A percentile compares a stretch with the other conserved stretches of the same genome.
Conservation (phyloP, 2,888 invertebrate genomes). For the Diabrotica balteata region DNA sequence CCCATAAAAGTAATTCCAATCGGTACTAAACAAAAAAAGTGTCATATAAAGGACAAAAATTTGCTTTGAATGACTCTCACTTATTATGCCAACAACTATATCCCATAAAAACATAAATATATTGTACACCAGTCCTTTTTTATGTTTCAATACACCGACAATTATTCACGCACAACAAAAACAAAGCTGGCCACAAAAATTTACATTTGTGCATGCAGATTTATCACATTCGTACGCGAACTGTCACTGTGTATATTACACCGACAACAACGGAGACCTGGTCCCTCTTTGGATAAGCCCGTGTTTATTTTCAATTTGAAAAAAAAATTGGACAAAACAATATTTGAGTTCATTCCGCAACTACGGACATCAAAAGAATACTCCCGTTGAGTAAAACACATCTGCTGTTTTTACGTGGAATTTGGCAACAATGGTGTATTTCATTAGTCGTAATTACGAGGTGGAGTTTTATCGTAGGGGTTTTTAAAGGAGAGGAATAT, state of each 20-base stretch:
- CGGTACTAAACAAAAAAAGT: no score
- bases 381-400: slow-evolving; percentile 27
- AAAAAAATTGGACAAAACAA: slow-evolving; percentile 31
- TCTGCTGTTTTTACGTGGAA: slow-evolving; percentile 31
- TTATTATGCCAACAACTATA: no score
- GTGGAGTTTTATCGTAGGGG: no score
- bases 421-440: slow-evolving; percentile 15
- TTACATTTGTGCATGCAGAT: slow-evolving; percentile 4
- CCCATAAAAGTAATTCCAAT: no score
- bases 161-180: background rate
- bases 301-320: slow-evolving; percentile 35
- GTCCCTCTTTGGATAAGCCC: background rate
- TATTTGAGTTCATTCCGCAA: slow-evolving; percentile 30
- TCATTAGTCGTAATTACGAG: no score
- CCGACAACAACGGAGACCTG: background rate
- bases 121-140: background rate
- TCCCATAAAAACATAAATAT: background rate
- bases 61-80: no score
- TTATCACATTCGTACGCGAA: slow-evolving; percentile 5
- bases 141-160: background rate
- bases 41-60: no score
- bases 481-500: no score
- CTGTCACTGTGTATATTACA: background rate
- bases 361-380: slow-evolving; percentile 32
- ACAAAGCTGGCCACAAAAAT: slow-evolving; percentile 1